Conservation (phyloP, 2,797 vertebrate genomes). For the Sebastes itinus region DNA sequence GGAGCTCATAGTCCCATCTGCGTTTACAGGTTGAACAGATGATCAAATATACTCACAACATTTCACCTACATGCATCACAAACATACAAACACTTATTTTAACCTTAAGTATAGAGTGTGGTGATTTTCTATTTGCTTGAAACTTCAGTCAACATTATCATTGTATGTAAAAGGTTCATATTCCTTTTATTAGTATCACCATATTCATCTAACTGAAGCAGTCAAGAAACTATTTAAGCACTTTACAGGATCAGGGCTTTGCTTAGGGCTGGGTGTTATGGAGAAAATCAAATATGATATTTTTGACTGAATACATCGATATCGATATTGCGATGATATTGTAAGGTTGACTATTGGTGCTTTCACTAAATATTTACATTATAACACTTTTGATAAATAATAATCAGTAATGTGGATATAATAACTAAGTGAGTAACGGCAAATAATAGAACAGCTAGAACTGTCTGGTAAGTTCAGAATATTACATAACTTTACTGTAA, state of each 20-base stretch:
- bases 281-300: too few species aligned
- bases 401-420: too few species aligned
- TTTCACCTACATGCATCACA: background rate
- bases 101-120: background rate
- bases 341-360: too few species aligned
- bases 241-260: background rate
- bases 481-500: too few species aligned
- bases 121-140: background rate
- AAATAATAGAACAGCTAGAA: too few species aligned
- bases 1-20: conserved; percentile 26
- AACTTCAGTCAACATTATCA: background rate
- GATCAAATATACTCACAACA: background rate
- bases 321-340: too few species aligned
- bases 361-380: too few species aligned
- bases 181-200: background rate
- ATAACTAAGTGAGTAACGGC: too few species aligned
- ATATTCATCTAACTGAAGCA: background rate
- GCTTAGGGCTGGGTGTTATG: background rate
- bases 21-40: conserved; percentile 45
- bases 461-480: too few species aligned
- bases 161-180: background rate
- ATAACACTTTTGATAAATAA: too few species aligned
- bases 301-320: too few species aligned
- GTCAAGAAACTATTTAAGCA: background rate
- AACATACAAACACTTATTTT: background rate